Base-by-base conservation (phyloP, 2,888 invertebrate genomes). In the Eristalinus sepulchralis region DNA sequence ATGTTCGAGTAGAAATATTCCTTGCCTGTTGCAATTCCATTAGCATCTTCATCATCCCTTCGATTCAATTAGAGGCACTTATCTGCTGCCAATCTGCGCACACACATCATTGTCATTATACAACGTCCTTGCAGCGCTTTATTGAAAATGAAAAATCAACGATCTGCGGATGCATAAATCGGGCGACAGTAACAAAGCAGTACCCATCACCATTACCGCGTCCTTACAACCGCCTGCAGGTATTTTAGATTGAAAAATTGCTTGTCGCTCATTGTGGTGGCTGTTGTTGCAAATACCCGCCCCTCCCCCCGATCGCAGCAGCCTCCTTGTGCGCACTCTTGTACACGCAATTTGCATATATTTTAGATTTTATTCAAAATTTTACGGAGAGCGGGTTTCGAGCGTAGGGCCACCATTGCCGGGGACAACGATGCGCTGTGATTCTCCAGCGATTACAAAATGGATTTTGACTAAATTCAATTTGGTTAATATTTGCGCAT, bases 201-300 rank as follows among this genome's bases (percentile, higher is more conserved):
- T 60, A 62, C 66, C 70, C 71, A 77, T 81, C 77, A 85, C 67
- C 31, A 77, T 81, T 81, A 85, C 67, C 31, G 17, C 67, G 31
- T 80, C 64, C 63, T 60, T 64, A 64, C 10, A 55, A 62, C 53
- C 57, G 76, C 72, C 84, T 17, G 17, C 34, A 63, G 71, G 60
- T 39, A 63, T 72, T 64, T 47, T 78, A 72, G 63, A 81, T 77
- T 85, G 81, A 77, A 81, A 84, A 85, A 81, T 85, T 81, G 77
- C 39, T 70, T 64, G 71, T 67, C 62, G 67, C 75, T 47, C 76
- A 53, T 73, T 53, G 27, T 73, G 47, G 47, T 17, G n/a, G 68
- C 47, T 67, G 59, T 77, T 62, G 63, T 63, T 75, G 70, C 64
- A 75, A 66, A 59, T 62, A 36, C 73, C 60, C 73, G 75, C 73